Evolutionary conservation across 1,140 invertebrate species (phyloP).

Genomic region (Ceratina japonica): DNA sequence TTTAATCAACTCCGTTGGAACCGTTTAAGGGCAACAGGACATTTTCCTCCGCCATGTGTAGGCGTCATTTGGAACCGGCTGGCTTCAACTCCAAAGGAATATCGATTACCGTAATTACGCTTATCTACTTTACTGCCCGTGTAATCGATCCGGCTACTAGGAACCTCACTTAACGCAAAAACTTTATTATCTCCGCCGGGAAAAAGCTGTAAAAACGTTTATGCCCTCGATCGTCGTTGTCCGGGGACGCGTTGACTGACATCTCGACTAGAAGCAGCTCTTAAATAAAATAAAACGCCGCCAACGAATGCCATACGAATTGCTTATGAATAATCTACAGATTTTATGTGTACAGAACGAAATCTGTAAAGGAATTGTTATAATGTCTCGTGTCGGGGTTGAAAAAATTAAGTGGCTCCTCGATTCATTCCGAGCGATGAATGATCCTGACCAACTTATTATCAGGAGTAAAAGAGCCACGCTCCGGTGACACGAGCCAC

Average conservation of each 20-base stretch:
- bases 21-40: slow-evolving; percentile 38
- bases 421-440: too few species aligned
- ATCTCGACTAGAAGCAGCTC: too few species aligned
- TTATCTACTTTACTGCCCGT: slow-evolving; percentile 59
- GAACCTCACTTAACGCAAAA: slow-evolving; percentile 25
- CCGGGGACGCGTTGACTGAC: too few species aligned
- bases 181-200: slow-evolving; percentile 26
- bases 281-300: too few species aligned
- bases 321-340: too few species aligned
- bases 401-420: too few species aligned
- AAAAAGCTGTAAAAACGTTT: slow-evolving; percentile 38
- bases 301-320: too few species aligned
- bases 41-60: slow-evolving; percentile 46
- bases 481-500: slow-evolving; percentile 13
- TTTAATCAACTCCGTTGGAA: neutral
- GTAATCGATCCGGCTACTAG: slow-evolving; percentile 39
- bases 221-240: neutral
- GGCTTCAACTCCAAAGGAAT: slow-evolving; percentile 23
- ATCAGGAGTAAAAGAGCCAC: slow-evolving; percentile 16
- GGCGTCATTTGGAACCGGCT: slow-evolving; percentile 46
- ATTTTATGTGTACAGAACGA: too few species aligned
- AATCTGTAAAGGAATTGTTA: too few species aligned
- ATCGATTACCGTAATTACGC: slow-evolving; percentile 61
- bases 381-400: too few species aligned
- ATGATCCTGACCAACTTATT: slow-evolving; percentile 16